Conservation (phyloP, 2,797 vertebrate species). For the Loris lydekkerianus region DNA sequence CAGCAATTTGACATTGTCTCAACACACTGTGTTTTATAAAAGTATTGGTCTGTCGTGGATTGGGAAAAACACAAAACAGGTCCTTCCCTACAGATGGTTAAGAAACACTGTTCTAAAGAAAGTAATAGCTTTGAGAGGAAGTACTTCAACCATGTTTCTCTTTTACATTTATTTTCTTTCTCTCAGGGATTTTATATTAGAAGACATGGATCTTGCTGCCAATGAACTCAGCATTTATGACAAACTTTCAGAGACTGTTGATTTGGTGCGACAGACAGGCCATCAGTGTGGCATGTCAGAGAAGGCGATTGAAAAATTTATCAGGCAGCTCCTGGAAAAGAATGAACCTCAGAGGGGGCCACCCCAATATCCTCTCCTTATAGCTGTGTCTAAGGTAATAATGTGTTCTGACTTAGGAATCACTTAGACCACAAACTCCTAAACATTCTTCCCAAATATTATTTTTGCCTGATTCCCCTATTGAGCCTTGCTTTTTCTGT, state of each 20-base stretch:
- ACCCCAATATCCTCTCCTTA: conserved; percentile 93
- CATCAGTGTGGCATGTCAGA: conserved; percentile 98
- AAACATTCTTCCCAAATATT: background rate
- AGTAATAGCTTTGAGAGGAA: background rate
- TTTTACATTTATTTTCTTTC: conserved; percentile 57
- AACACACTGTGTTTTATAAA: background rate
- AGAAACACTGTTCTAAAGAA: conserved; percentile 8
- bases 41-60: background rate
- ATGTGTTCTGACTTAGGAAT: background rate
- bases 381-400: conserved; percentile 92
- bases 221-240: conserved; percentile 97
- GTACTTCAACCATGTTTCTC: background rate
- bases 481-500: background rate
- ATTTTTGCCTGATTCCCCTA: background rate
- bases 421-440: background rate
- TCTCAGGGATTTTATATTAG: conserved; percentile 82
- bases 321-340: conserved; percentile 96
- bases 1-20: background rate
- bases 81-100: background rate
- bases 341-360: conserved; percentile 95
- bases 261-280: conserved; percentile 96
- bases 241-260: conserved; percentile 96
- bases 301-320: conserved; percentile 96
- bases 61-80: background rate
- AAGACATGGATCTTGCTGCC: conserved; percentile 93